Evolutionary conservation across 2,113 vertebrate genomes (phyloP).

Genomic region (Dipodomys ordii): DNA sequence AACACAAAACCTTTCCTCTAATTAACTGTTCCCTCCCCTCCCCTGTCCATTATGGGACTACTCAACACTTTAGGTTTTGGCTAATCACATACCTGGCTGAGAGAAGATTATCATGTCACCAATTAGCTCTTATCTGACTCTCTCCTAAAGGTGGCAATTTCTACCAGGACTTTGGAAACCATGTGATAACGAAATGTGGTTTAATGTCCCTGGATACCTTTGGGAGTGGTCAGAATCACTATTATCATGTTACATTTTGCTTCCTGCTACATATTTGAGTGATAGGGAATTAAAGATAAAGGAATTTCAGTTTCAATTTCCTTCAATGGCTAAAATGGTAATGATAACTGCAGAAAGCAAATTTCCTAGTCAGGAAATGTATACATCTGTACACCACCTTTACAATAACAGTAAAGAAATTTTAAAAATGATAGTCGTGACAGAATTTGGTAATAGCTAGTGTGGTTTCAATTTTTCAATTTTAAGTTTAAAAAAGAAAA

Average conservation of each 20-base stretch:
- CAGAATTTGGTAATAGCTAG: too few species aligned
- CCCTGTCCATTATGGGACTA: neutral
- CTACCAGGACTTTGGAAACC: slow-evolving; percentile 56
- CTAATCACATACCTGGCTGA: slow-evolving; percentile 50
- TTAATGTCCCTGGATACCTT: slow-evolving; percentile 50
- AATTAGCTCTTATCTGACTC: slow-evolving; percentile 72
- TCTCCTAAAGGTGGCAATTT: slow-evolving; percentile 67
- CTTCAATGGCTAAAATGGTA: slow-evolving; percentile 12
- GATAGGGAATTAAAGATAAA: slow-evolving; percentile 63
- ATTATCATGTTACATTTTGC: slow-evolving; percentile 33
- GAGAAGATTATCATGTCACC: slow-evolving; percentile 45
- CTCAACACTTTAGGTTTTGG: slow-evolving; percentile 32
- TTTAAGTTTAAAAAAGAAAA: neutral
- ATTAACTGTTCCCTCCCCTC: neutral
- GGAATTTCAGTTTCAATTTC: slow-evolving; percentile 40
- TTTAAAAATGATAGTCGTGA: neutral
- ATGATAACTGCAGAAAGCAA: neutral
- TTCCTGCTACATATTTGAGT: slow-evolving; percentile 33
- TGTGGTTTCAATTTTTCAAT: too few species aligned
- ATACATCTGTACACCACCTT: too few species aligned
- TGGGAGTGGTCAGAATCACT: slow-evolving; percentile 38
- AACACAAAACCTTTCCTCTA: slow-evolving; percentile 59
- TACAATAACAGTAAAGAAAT: too few species aligned
- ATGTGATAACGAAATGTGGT: slow-evolving; percentile 56
- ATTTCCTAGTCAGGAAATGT: neutral